Conservation (phyloP, 1,140 invertebrate species). For the Myzus persicae region DNA sequence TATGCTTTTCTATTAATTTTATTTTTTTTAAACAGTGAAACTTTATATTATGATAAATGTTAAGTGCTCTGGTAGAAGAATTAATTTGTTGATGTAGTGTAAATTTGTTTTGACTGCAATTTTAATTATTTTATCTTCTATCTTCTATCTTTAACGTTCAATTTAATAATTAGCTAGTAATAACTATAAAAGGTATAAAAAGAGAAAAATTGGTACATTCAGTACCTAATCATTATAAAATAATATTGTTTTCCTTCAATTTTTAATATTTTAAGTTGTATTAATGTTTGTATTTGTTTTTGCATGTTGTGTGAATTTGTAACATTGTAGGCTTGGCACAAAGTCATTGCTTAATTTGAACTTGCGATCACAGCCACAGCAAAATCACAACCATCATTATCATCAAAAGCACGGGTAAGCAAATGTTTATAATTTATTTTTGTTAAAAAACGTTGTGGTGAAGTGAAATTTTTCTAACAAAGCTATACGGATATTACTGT, state of each 20-base stretch:
- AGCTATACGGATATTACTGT: not conserved
- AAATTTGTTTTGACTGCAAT: not conserved
- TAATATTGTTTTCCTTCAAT: not conserved
- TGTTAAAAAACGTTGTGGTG: not conserved
- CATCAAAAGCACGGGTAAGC: slow-evolving; percentile 68
- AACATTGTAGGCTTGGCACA: slow-evolving; percentile 67
- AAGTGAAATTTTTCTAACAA: not conserved
- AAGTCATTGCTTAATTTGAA: slow-evolving; percentile 71
- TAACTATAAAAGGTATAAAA: not conserved
- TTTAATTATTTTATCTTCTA: not conserved
- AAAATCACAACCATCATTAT: slow-evolving; percentile 60
- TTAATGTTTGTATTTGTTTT: slow-evolving; percentile 65
- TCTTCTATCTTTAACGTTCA: too few species aligned
- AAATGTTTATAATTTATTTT: not conserved
- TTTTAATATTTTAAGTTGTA: slow-evolving; percentile 16
- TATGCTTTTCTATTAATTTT: too few species aligned
- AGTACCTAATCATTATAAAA: not conserved
- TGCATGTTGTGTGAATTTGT: slow-evolving; percentile 63
- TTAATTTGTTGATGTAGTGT: too few species aligned
- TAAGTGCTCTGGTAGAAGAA: too few species aligned
- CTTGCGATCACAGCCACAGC: slow-evolving; percentile 66
- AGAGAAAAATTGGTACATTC: not conserved
- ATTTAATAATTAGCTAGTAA: not conserved
- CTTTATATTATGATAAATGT: too few species aligned
- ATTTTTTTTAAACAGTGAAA: too few species aligned